Evolutionary conservation across 2,888 invertebrate genomes (phyloP), one percentile per base, ranked within the genome.

Genomic region (Malacosoma neustria): DNA sequence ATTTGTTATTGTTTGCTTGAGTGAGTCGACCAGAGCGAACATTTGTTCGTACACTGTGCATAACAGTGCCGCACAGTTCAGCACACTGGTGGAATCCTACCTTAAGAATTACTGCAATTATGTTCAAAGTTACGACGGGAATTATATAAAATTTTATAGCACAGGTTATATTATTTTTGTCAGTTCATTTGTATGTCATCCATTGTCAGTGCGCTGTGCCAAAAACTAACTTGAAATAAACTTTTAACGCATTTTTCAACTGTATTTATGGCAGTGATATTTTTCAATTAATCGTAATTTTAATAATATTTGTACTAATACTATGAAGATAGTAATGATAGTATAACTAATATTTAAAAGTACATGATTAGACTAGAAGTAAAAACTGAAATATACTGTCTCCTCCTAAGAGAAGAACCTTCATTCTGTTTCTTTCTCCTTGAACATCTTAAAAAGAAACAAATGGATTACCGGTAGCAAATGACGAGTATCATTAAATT

Each of bases 101-200:
- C n/a, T n/a, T n/a, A 22, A 3, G 4, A 22, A 5, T 22, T 22
- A 1, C 22, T 22, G 9, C 22, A 3, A n/a, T n/a, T n/a, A n/a
- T n/a, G 6, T 22, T 22, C 5, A 22, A 22, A 22, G 5, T 2
- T 22, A 22, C 5, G 9, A 7, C 9, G 22, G 22, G 5, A 22
- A 22, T 9, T 22, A 22, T 7, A 22, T 22, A 22, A 22, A 22
- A 22, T 9, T 22, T 22, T 7, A 5, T 9, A 4, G 22, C 22
- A 22, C 22, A 3, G 22, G 14, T 14, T n/a, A 33, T 33, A 22
- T 14, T n/a, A 22, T 14, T 4, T 15, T 33, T 33, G 13, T 15
- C 33, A 6, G 14, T 12, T 22, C 14, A 11, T 33, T 33, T 33
- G 33, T 13, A 33, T 14, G 33, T 33, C 33, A 33, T 33, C 14